Base-by-base conservation (phyloP, 1,140 invertebrate species). In the Heliconius hermathena region DNA sequence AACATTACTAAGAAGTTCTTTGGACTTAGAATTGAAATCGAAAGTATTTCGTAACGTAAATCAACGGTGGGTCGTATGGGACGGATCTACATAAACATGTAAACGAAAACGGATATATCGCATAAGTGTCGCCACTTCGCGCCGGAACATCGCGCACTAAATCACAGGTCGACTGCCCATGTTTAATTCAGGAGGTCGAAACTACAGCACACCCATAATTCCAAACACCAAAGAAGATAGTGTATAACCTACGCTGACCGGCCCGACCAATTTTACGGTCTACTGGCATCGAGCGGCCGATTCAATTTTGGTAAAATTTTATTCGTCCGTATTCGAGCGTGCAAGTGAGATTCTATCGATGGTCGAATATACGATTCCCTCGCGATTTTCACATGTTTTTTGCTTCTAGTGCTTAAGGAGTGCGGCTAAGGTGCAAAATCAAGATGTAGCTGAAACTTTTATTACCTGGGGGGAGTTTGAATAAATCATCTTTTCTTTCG, bases 301-400 rank as follows among this genome's bases (percentile, higher is more conserved):
- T 92, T 94, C 91, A 93, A 94, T 94, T 93, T 92, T 87, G 89
- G 84, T 88, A 87, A 92, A 93, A 94, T 94, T 94, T 94, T 92
- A 93, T 92, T 92, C 87, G 90, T 54, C 84, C 85, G 88, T 88
- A 91, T 87, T 89, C 87, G 85, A 91, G 84, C 91, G 89, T 89
- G 86, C 85, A 82, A 89, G 83, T 87, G 88, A 81, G 89, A 89
- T 88, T 91, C 89, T 90, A 91, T 91, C 90, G 86, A 86, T 88
- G 87, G 87, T 75, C 87, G 84, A 86, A 90, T 87, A 83, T 85
- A 78, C 89, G 82, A 87, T 89, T 89, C 85, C 86, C 85, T 82
- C 76, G 88, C 83, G 90, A 82, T 85, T 87, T 86, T 85, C 54
- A 77, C 73, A 74, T 76, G 78, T 66, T 79, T 52, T 84, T 80